Evolutionary conservation across 2,113 vertebrate genomes (phyloP).

Genomic region (Miniopterus natalensis): DNA sequence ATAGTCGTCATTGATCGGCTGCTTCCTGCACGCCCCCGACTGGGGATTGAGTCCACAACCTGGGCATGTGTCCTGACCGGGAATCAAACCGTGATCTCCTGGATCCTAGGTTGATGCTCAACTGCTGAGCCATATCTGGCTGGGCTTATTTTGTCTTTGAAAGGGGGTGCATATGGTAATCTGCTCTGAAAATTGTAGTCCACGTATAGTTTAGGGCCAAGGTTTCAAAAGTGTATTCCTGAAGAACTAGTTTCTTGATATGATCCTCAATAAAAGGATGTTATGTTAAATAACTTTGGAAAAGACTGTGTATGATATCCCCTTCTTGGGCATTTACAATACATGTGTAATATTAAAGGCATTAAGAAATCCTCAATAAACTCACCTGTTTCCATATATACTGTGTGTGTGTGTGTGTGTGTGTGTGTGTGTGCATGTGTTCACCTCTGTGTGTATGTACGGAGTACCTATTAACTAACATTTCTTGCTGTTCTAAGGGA

Average conservation of each 20-base stretch:
- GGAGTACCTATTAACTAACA: not conserved
- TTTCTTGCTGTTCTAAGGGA: conserved; percentile 5
- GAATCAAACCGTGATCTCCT: no score
- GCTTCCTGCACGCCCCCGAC: no score
- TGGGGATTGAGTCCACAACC: no score
- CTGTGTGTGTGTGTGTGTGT: not conserved
- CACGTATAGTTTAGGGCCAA: conserved; percentile 29
- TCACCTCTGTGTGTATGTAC: not conserved
- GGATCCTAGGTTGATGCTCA: no score
- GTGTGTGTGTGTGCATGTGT: not conserved
- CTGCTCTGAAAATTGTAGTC: conserved; percentile 37
- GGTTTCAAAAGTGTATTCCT: conserved; percentile 24
- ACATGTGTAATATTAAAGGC: not conserved
- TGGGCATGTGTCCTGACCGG: no score
- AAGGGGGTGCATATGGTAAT: not conserved
- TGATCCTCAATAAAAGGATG: conserved; percentile 31
- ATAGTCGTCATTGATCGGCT: no score
- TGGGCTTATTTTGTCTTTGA: conserved; percentile 61
- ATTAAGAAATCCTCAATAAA: not conserved
- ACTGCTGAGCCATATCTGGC: no score
- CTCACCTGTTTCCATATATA: not conserved
- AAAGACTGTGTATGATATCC: not conserved
- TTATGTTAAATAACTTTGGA: conserved; percentile 53
- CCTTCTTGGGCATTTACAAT: conserved; percentile 6
- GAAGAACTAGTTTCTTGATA: conserved; percentile 52